Conservation (phyloP, 2,797 vertebrate species). For the Phrynocephalus forsythii region DNA sequence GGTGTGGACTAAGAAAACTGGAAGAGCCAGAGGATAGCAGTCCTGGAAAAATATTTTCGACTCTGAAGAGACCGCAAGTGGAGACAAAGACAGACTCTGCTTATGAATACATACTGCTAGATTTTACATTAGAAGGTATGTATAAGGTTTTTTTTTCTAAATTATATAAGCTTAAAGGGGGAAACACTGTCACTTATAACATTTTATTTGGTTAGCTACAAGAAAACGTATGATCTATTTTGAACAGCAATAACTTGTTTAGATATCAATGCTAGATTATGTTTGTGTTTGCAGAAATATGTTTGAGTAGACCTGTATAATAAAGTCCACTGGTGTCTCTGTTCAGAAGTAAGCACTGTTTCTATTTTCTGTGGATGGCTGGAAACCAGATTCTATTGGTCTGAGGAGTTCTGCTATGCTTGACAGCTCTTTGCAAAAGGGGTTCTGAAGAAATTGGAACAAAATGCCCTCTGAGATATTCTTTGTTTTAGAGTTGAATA, state of each 20-base stretch:
- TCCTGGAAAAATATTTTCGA: constrained; percentile 98
- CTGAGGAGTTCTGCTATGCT: constrained; percentile 16
- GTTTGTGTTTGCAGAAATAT: constrained; percentile 21
- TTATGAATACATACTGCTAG: constrained; percentile 93
- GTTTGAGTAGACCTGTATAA: too few relatives aligned
- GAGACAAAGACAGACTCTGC: constrained; percentile 91
- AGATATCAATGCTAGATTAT: not conserved
- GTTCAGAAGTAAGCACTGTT: constrained; percentile 49
- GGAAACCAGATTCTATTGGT: constrained; percentile 49
- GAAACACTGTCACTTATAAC: not conserved
- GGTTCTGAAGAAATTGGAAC: not conserved
- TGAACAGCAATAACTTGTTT: not conserved
- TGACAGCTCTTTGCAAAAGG: constrained; percentile 28
- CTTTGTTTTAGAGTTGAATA: constrained; percentile 56
- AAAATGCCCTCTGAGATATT: constrained; percentile 16
- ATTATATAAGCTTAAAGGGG: constrained; percentile 7
- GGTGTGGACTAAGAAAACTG: constrained; percentile 96
- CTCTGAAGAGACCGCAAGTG: constrained; percentile 94
- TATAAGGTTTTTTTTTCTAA: constrained; percentile 43
- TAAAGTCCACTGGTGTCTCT: constrained; percentile 37
- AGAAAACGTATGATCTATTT: not conserved
- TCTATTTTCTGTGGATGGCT: constrained; percentile 51
- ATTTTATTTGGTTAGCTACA: not conserved
- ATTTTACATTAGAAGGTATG: constrained; percentile 96
- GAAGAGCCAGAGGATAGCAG: constrained; percentile 96